These are phyloP conservation scores for Drosophila busckii DNA, from an alignment of 1,140 invertebrate genomes.

Conservation along the genomic window DNA sequence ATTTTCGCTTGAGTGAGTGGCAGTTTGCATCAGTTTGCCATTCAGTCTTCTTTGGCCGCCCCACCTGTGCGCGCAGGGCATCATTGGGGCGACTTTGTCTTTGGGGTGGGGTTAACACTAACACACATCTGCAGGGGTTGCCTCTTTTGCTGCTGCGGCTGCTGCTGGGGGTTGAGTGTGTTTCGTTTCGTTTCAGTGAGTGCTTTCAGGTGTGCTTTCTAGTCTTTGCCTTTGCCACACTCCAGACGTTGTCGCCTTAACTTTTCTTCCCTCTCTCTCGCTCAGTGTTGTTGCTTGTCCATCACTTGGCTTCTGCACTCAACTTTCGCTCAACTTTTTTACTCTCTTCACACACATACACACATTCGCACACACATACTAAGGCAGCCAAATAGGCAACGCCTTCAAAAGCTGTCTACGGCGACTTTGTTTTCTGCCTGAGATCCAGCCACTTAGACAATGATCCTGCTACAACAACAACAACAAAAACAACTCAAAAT, in stretches of 20 bases:
- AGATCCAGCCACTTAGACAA: conserved; percentile 67
- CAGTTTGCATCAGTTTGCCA: conserved; percentile 77
- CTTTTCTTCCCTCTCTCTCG: conserved; percentile 8
- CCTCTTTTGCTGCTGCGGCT: too few species aligned
- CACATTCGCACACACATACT: conserved; percentile 22
- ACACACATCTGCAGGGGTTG: too few species aligned
- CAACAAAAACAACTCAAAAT: conserved; percentile 27
- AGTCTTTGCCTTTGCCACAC: conserved; percentile 39
- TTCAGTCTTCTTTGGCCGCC: conserved; percentile 52
- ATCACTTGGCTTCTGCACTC: conserved; percentile 37
- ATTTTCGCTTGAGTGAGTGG: conserved; percentile 79
- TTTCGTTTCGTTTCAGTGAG: conserved; percentile 17
- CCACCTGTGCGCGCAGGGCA: conserved; percentile 40
- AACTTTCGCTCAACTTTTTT: conserved; percentile 65
- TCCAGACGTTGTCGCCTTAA: conserved; percentile 32
- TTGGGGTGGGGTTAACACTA: not conserved
- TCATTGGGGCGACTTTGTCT: conserved; percentile 26
- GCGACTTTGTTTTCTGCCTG: conserved; percentile 6
- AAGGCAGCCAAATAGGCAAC: conserved; percentile 47
- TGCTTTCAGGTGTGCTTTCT: conserved; percentile 49
- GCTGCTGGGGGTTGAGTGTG: conserved; percentile 22
- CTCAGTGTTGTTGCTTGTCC: conserved; percentile 33
- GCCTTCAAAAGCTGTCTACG: conserved; percentile 61
- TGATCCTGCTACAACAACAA: conserved; percentile 52
- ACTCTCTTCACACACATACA: conserved; percentile 34